Evolutionary conservation across 2,888 invertebrate species (phyloP), one percentile per base, ranked within the genome.

Genomic region (Nectonema munidae): DNA sequence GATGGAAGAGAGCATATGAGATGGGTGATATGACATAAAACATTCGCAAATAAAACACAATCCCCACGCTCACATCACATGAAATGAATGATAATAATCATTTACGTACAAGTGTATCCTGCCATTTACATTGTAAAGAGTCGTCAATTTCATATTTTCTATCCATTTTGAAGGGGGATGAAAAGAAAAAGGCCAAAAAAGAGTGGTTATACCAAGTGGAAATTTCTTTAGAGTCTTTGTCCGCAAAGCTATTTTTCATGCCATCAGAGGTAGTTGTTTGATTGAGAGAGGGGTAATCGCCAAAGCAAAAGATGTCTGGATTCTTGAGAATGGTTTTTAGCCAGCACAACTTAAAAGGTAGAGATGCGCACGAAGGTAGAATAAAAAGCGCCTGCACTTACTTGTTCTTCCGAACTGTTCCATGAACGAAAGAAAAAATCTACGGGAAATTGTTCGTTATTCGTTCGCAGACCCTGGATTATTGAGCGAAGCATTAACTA

Each of bases 211-310:
- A 61, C 86, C 86, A 89, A 15, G 72, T 72, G 32, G 70, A 67
- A 33, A 81, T 66, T 52, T 83, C 83, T 53, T 81, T 75, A 53
- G 76, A 77, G 47, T 83, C 79, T n/a, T n/a, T n/a, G n/a, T n/a
- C n/a, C n/a, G n/a, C n/a, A n/a, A n/a, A n/a, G n/a, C n/a, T n/a
- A n/a, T n/a, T n/a, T n/a, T n/a, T n/a, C n/a, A n/a, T n/a, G n/a
- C n/a, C n/a, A n/a, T n/a, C n/a, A n/a, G n/a, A n/a, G n/a, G n/a
- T n/a, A n/a, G n/a, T n/a, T n/a, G n/a, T n/a, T n/a, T n/a, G n/a
- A n/a, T n/a, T n/a, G n/a, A n/a, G 71, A 52, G 71, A 77, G 1
- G 74, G 71, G 54, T 73, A 71, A 53, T 86, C 83, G 20, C 75
- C 72, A 52, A 95, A 73, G 50, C 75, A 75, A 55, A 89, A 81